Evolutionary conservation across 2,797 vertebrate genomes (phyloP).

Genomic region (Micromesistius poutassou): DNA sequence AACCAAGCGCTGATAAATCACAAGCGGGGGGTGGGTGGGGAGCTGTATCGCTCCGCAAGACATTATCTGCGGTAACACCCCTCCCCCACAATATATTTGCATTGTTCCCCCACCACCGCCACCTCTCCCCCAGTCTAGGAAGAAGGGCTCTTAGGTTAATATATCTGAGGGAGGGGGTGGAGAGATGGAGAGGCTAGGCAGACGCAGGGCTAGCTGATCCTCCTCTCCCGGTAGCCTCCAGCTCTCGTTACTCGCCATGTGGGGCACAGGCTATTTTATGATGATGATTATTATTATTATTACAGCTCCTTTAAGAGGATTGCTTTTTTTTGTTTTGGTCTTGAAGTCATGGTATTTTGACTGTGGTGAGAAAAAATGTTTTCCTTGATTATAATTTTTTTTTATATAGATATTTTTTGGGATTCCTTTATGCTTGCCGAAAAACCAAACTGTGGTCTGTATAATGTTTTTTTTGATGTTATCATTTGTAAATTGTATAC

Average conservation of each 20-base stretch:
- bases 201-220: constrained; percentile 63
- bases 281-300: constrained; percentile 35
- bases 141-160: constrained; percentile 43
- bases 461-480: constrained; percentile 61
- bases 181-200: constrained; percentile 44
- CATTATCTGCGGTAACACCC: constrained; percentile 24
- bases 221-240: constrained; percentile 50
- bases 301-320: constrained; percentile 58
- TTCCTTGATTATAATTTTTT: constrained; percentile 6
- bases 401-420: constrained; percentile 28
- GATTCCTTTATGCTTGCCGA: constrained; percentile 63
- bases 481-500: constrained; percentile 71
- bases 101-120: constrained; percentile 47
- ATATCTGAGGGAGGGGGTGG: constrained; percentile 22
- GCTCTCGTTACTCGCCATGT: constrained; percentile 67
- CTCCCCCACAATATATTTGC: constrained; percentile 35
- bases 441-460: constrained; percentile 77
- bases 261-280: constrained; percentile 70
- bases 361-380: constrained; percentile 59
- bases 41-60: constrained; percentile 48
- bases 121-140: constrained; percentile 48
- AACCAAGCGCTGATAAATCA: no score
- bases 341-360: constrained; percentile 58
- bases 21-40: constrained; percentile 10
- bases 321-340: constrained; percentile 50